phyloP scores from a whole-genome alignment of 2,888 invertebrate species.

The Nowickia ferox region DNA sequence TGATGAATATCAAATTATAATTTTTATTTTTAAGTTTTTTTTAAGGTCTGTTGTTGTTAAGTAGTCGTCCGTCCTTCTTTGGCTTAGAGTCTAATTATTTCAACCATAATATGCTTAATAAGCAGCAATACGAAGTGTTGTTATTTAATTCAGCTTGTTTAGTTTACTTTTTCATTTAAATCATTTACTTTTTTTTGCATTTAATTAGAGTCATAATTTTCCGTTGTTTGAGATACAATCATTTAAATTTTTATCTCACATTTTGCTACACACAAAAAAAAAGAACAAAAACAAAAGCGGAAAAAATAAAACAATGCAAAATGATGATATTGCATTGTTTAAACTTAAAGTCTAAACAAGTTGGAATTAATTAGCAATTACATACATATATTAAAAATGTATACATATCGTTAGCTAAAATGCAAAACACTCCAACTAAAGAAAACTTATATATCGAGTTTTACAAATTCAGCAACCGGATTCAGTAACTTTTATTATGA shows the following conservation, averaged over 20 bases:
- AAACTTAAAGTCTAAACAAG: constrained; percentile 15
- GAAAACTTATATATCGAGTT: no score
- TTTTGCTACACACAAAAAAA: background rate
- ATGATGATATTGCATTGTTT: constrained; percentile 25
- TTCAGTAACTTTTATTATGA: no score
- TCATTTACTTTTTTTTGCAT: constrained; percentile 14
- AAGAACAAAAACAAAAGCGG: background rate
- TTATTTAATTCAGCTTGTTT: background rate
- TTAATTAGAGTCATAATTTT: constrained; percentile 34
- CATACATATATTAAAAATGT: background rate
- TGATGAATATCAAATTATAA: constrained; percentile 36
- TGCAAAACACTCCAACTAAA: background rate
- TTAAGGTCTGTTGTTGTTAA: constrained; percentile 2
- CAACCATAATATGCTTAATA: constrained; percentile 38
- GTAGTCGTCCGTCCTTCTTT: background rate
- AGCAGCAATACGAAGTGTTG: constrained; percentile 3
- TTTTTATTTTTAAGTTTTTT: constrained; percentile 4
- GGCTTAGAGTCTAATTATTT: constrained; percentile 42
- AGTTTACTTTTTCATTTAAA: background rate
- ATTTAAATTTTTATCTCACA: constrained; percentile 18
- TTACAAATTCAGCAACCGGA: no score
- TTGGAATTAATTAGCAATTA: background rate
- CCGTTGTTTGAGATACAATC: background rate
- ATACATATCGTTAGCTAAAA: background rate
- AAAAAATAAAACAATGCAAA: constrained; percentile 17